phyloP scores from a whole-genome alignment of 2,113 vertebrate genomes.

The Setophaga coronata region DNA sequence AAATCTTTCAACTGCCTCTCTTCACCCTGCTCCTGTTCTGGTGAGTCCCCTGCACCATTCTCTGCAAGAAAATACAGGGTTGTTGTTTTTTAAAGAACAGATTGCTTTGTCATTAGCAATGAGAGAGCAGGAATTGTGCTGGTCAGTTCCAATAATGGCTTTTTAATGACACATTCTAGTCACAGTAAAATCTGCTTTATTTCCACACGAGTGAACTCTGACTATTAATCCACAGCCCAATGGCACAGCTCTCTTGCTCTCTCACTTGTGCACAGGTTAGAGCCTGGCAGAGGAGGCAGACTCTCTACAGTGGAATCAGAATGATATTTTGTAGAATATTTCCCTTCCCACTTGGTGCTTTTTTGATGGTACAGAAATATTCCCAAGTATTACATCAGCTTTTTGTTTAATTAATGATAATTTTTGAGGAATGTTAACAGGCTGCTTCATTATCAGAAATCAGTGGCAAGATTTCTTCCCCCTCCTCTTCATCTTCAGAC shows the following conservation, averaged over 20 bases:
- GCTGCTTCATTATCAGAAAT: slow-evolving; percentile 33
- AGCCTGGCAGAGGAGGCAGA: background rate
- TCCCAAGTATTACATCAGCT: background rate
- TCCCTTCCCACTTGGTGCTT: background rate
- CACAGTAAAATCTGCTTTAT: slow-evolving; percentile 34
- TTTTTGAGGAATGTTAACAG: slow-evolving; percentile 23
- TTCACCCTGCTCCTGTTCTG: background rate
- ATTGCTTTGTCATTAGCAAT: slow-evolving; percentile 65
- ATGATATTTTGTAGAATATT: background rate
- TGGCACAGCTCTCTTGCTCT: background rate
- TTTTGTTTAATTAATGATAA: slow-evolving; percentile 34
- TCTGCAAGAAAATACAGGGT: background rate
- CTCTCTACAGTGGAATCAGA: background rate
- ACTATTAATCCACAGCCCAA: slow-evolving; percentile 31
- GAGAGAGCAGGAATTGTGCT: slow-evolving; percentile 8
- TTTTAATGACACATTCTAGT: slow-evolving; percentile 63
- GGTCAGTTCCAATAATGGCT: slow-evolving; percentile 43
- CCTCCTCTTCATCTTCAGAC: slow-evolving; percentile 35
- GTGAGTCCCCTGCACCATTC: background rate
- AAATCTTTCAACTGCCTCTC: slow-evolving; percentile 70
- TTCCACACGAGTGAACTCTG: slow-evolving; percentile 46
- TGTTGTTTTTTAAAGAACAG: slow-evolving; percentile 38
- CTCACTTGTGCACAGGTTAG: background rate
- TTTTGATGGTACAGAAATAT: slow-evolving; percentile 6
- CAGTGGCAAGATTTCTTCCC: background rate